These are phyloP conservation scores for Athripsodes cinereus DNA, from an alignment of 2,888 invertebrate genomes.

Conservation along the genomic window DNA sequence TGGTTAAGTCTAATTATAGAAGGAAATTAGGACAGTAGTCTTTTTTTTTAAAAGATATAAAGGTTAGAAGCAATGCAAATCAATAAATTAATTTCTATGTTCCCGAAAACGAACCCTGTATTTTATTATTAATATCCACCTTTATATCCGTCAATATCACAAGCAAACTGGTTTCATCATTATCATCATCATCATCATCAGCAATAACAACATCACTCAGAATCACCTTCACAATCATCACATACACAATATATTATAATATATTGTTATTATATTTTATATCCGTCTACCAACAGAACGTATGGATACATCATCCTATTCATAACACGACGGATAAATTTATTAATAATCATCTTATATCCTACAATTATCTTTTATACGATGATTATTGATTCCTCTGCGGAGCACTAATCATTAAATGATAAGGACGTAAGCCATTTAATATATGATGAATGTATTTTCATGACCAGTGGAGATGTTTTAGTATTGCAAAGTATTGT, in stretches of 20 bases:
- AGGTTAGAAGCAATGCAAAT: no score
- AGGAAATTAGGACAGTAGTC: no score
- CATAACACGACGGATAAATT: neutral
- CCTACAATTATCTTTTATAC: neutral
- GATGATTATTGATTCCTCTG: neutral
- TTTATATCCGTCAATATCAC: neutral
- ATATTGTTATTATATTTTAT: neutral
- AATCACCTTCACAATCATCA: conserved; percentile 1
- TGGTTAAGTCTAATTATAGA: no score
- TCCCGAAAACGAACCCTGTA: no score
- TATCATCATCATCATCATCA: neutral
- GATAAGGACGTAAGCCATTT: neutral
- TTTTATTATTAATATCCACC: no score
- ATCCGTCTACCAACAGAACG: no score
- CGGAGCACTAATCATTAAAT: neutral
- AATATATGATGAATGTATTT: neutral
- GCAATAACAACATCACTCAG: neutral
- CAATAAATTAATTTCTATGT: no score
- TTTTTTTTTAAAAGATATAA: no score
- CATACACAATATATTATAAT: neutral
- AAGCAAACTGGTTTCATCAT: neutral
- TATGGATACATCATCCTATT: no score
- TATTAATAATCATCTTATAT: neutral
- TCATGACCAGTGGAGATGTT: neutral
- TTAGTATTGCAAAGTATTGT: neutral